Evolutionary conservation across 1,140 invertebrate genomes (phyloP), one percentile per base, ranked within the genome.

Genomic region (Panonychus citri): DNA sequence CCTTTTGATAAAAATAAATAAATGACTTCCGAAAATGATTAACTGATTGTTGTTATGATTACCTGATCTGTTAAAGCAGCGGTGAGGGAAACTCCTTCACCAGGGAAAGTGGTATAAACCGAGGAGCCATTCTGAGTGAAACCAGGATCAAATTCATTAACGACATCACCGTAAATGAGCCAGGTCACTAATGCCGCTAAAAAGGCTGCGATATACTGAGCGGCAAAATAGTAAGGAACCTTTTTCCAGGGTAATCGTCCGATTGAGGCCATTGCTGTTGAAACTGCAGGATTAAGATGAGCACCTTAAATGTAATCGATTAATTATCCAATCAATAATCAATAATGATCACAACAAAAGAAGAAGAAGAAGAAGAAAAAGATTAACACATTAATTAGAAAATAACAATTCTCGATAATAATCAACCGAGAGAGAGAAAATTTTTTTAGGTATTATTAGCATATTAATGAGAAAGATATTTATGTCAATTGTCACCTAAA

Each of bases 221-320:
- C 75, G 8, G 71, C n/a, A 50, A 67, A 63, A 63, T 75, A 78
- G 8, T 70, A 57, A 25, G 71, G 66, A 12, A 76, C 65, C 60
- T 72, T 71, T 13, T 60, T 60, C 66, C 69, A 74, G 2, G 65
- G 61, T 10, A 72, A 62, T 58, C 68, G 67, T 3, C 72, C 70
- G 15, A 75, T 56, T 17, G 67, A 52, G 1, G 68, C 69, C 59
- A 72, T 63, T n/a, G 73, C 70, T 13, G 77, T 50, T 0, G 73
- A 69, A 2, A 77, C 72, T 7, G 75, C 73, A 13, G 76, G 76
- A 63, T 77, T 78, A 17, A 78, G 60, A 62, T 77, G 76, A 2
- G 68, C 74, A 53, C 75, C 76, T 52, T 7, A 30, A 10, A 46
- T 8, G n/a, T 40, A 12, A 40, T n/a, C 10, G 17, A 19, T 17